phyloP scores from a whole-genome alignment of 2,888 invertebrate genomes.

The Xylocampa areola region DNA sequence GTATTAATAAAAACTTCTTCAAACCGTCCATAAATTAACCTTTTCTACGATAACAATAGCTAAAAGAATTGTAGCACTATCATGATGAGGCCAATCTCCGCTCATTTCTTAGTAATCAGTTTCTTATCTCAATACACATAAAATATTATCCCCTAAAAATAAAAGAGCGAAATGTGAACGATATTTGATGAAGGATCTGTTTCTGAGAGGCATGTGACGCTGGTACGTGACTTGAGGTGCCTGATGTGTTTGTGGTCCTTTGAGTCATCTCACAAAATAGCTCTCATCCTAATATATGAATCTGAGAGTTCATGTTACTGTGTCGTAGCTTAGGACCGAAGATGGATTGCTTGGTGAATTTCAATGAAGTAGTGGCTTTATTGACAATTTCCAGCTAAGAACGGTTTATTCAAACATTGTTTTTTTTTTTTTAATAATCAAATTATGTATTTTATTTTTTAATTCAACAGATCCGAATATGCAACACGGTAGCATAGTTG shows the following conservation, averaged over 20 bases:
- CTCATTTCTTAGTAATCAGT: constrained; percentile 1
- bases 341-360: constrained; percentile 8
- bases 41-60: no score
- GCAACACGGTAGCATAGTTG: no score
- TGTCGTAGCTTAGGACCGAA: constrained; percentile 23
- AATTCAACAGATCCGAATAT: no score
- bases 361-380: background rate
- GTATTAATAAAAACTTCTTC: no score
- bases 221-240: constrained; percentile 48
- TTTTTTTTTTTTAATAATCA: no score
- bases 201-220: constrained; percentile 48
- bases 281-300: constrained; percentile 47
- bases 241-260: constrained; percentile 35
- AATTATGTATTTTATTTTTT: no score
- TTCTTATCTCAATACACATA: constrained; percentile 15
- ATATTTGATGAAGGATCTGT: constrained; percentile 59
- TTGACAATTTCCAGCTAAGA: no score
- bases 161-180: constrained; percentile 54
- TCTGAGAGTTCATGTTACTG: constrained; percentile 26
- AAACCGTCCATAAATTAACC: no score
- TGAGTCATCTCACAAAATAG: constrained; percentile 40
- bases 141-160: constrained; percentile 30
- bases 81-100: background rate
- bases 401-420: background rate
- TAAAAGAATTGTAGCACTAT: no score